Evolutionary conservation across 2,797 vertebrate genomes (phyloP).

Genomic region (Loriculus beryllinus): DNA sequence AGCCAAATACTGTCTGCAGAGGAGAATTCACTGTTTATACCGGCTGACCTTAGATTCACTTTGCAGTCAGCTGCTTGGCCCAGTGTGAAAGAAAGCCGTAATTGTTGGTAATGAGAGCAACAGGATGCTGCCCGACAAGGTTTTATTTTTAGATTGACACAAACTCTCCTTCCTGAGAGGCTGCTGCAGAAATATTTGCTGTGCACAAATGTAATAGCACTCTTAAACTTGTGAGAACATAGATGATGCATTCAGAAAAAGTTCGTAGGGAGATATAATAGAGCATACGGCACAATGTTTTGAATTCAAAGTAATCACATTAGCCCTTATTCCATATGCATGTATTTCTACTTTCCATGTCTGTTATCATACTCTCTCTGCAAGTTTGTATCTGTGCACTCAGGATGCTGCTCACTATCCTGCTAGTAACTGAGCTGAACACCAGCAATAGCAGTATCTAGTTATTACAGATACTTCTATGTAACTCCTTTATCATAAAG

Average conservation of each 20-base stretch:
- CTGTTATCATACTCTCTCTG: background rate
- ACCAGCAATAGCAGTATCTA: background rate
- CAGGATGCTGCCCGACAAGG: background rate
- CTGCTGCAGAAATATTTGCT: background rate
- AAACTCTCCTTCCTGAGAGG: background rate
- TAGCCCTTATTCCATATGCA: background rate
- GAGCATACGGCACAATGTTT: background rate
- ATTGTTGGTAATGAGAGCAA: background rate
- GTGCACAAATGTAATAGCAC: background rate
- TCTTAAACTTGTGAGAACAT: background rate
- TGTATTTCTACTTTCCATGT: background rate
- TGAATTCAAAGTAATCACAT: background rate
- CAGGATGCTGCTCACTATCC: background rate
- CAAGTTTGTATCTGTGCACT: background rate
- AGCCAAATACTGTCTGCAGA: background rate
- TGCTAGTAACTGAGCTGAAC: background rate
- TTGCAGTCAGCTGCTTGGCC: background rate
- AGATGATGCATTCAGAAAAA: background rate
- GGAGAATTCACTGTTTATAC: background rate
- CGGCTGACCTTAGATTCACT: constrained; percentile 22
- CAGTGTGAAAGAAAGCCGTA: background rate
- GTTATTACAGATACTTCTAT: background rate
- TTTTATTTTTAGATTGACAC: background rate
- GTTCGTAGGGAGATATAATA: background rate
- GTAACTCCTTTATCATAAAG: background rate